phyloP scores from a whole-genome alignment of 2,888 invertebrate species.

The Chesias legatella region DNA sequence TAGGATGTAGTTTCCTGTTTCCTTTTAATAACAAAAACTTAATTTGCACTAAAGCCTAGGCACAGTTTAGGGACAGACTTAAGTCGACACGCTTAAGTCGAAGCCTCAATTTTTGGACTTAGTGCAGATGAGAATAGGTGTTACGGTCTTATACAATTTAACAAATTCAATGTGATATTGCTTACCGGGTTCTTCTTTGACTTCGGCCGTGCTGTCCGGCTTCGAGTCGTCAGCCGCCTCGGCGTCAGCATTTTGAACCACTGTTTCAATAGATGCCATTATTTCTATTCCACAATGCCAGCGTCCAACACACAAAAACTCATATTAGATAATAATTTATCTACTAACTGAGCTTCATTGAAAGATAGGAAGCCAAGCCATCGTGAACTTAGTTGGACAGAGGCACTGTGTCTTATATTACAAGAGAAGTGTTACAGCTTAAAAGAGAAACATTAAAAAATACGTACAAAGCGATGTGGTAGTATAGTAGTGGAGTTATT shows the following conservation, averaged over 20 bases:
- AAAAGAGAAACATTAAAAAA: not conserved
- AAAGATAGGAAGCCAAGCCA: conserved; percentile 14
- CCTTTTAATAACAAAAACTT: too few species aligned
- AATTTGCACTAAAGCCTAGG: too few species aligned
- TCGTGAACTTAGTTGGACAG: conserved; percentile 12
- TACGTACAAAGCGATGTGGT: too few species aligned
- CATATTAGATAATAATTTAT: conserved; percentile 44
- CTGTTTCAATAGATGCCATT: conserved; percentile 91
- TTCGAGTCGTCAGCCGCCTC: conserved; percentile 83
- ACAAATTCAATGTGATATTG: too few species aligned
- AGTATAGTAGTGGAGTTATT: too few species aligned
- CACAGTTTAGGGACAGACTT: too few species aligned
- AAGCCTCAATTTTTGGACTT: too few species aligned
- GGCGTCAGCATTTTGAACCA: conserved; percentile 86
- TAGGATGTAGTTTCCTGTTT: too few species aligned
- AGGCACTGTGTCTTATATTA: conserved; percentile 10
- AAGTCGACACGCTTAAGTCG: too few species aligned
- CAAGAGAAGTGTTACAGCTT: not conserved
- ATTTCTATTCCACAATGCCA: conserved; percentile 82
- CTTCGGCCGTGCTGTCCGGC: conserved; percentile 83
- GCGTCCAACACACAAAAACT: conserved; percentile 71
- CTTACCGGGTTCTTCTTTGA: conserved; percentile 84
- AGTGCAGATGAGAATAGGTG: too few species aligned
- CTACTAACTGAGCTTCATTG: conserved; percentile 14
- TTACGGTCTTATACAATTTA: too few species aligned